Percentiles rank a stretch among this genome's conserved stretches.
Evolutionary conservation across 2,113 vertebrate genomes (phyloP).

Genomic region (Micromys minutus): DNA sequence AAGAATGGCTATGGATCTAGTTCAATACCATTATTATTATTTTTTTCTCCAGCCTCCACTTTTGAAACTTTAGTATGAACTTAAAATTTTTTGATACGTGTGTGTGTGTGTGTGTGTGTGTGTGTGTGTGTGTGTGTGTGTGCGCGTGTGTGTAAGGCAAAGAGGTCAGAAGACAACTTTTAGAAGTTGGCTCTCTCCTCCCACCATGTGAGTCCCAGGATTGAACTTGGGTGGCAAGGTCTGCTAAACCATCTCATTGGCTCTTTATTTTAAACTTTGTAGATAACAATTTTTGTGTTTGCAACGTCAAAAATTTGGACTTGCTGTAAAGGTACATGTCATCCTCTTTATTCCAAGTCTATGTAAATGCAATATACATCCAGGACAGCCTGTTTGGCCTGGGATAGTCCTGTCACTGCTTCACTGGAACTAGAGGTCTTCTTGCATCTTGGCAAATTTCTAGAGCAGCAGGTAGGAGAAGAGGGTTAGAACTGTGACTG

Average conservation of each 20-base stretch:
- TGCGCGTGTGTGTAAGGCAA: background rate
- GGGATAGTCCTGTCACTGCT: background rate
- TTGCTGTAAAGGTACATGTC: background rate
- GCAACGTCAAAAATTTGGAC: background rate
- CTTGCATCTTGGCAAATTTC: background rate
- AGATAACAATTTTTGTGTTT: background rate
- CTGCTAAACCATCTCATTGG: background rate
- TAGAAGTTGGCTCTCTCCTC: background rate
- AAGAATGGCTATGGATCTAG: background rate
- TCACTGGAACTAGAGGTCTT: background rate
- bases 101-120: background rate
- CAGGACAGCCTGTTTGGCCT: background rate
- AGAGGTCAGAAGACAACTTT: background rate
- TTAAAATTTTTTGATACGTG: background rate
- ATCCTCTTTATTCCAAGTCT: background rate
- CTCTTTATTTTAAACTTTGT: background rate
- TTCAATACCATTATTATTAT: background rate
- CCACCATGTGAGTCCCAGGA: background rate
- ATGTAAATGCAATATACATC: background rate
- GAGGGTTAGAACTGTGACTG: background rate
- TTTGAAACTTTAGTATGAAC: background rate
- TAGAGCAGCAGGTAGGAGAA: background rate
- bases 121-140: background rate
- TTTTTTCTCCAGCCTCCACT: background rate
- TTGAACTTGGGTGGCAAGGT: background rate